Evolutionary conservation across 2,888 invertebrate genomes (phyloP).

Genomic region (Cosmia trapezina): DNA sequence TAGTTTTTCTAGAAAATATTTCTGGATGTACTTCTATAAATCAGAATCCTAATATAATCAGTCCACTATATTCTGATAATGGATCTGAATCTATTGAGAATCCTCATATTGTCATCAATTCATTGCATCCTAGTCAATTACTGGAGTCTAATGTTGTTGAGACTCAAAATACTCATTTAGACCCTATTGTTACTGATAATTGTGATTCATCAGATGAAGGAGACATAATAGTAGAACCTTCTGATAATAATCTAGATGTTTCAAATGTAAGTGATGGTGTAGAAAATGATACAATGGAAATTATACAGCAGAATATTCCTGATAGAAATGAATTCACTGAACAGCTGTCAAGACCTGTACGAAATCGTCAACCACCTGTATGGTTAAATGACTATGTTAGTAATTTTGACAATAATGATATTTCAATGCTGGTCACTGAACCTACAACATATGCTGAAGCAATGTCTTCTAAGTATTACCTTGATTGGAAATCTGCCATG

Average conservation of each 20-base stretch:
- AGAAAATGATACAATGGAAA: background rate
- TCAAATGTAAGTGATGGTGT: background rate
- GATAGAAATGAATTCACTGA: background rate
- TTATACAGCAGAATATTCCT: background rate
- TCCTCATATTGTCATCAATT: too few relatives aligned
- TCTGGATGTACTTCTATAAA: background rate
- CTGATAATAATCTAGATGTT: background rate
- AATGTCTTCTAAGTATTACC: background rate
- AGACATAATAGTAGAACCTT: background rate
- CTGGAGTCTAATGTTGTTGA: background rate
- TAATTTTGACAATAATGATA: background rate
- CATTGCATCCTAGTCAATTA: too few relatives aligned
- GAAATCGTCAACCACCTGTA: background rate
- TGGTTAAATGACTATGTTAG: conserved; percentile 8
- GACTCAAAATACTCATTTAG: background rate
- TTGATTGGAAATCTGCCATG: conserved; percentile 1
- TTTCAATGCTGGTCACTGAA: background rate
- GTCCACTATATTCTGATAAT: too few relatives aligned
- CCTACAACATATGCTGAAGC: conserved; percentile 1
- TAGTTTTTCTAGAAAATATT: conserved; percentile 6
- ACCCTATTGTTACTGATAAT: background rate
- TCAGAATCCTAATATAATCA: background rate
- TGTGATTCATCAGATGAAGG: background rate
- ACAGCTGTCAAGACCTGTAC: background rate
- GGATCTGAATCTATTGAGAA: too few relatives aligned